Conservation (phyloP, 2,888 invertebrate species). For the Sminthurinus aureus region DNA sequence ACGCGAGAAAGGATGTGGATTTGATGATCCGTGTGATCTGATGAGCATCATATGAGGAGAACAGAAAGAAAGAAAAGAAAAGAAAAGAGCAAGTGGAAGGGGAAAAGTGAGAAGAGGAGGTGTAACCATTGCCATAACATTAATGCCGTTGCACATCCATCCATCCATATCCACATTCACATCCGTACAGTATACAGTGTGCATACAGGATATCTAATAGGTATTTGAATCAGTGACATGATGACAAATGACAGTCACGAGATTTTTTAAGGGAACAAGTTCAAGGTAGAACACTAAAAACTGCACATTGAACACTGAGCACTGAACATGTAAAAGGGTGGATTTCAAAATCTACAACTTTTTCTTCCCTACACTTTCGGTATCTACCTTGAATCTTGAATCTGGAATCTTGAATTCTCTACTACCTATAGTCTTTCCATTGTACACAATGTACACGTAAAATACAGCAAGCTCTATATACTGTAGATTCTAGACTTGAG, state of each 20-base stretch:
- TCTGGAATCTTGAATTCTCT: too few relatives aligned
- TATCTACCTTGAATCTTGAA: too few relatives aligned
- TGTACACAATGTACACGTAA: background rate
- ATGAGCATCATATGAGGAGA: slow-evolving; percentile 25
- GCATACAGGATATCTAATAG: too few relatives aligned
- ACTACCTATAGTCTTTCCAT: background rate
- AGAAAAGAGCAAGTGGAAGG: slow-evolving; percentile 12
- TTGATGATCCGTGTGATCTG: slow-evolving; percentile 37
- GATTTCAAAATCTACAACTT: background rate
- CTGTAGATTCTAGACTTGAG: too few relatives aligned
- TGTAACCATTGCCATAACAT: background rate
- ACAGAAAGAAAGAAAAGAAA: background rate
- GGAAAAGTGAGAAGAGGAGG: slow-evolving; percentile 21
- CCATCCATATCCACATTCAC: too few relatives aligned
- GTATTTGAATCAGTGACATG: slow-evolving; percentile 22
- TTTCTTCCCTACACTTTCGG: too few relatives aligned
- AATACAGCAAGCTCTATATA: too few relatives aligned
- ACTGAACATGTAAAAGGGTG: background rate
- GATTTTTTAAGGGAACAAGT: background rate
- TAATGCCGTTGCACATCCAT: too few relatives aligned
- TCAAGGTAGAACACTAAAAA: background rate
- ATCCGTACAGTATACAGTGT: too few relatives aligned
- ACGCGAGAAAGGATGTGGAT: slow-evolving; percentile 15
- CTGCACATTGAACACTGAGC: background rate
- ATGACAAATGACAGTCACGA: slow-evolving; percentile 40